Percentiles rank a stretch among this genome's conserved stretches.
Conservation (phyloP, 2,797 vertebrate genomes). For the Typhlichthys subterraneus region DNA sequence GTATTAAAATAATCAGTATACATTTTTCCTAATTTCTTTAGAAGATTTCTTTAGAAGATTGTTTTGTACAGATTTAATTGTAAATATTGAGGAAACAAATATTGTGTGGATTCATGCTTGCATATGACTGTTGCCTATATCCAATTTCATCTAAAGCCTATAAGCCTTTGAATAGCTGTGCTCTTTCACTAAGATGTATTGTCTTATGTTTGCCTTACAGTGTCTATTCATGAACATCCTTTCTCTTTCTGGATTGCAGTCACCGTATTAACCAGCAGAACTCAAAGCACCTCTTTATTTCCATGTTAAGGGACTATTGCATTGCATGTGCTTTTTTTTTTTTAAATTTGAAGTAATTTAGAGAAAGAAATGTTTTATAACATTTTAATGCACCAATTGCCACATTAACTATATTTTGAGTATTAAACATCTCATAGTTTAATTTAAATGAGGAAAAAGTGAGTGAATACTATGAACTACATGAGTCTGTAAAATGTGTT, state of each 20-base stretch:
- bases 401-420: neutral
- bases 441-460: neutral
- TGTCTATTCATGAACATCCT: constrained; percentile 41
- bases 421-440: neutral
- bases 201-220: constrained; percentile 51
- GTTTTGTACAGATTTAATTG: neutral
- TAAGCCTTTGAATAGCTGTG: neutral
- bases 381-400: neutral
- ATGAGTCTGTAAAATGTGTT: too few species aligned
- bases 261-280: neutral
- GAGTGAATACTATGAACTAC: too few species aligned
- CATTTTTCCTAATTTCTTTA: too few species aligned
- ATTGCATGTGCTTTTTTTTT: too few species aligned
- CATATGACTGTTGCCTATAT: too few species aligned
- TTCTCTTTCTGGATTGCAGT: neutral
- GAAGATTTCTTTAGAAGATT: too few species aligned
- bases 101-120: too few species aligned
- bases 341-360: too few species aligned
- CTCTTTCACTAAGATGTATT: too few species aligned
- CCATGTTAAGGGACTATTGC: neutral
- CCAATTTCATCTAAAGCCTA: too few species aligned
- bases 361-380: neutral
- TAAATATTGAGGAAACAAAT: too few species aligned
- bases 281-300: neutral
- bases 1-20: neutral